Conservation (phyloP, 2,888 invertebrate genomes). For the Galerucella nymphaeae region DNA sequence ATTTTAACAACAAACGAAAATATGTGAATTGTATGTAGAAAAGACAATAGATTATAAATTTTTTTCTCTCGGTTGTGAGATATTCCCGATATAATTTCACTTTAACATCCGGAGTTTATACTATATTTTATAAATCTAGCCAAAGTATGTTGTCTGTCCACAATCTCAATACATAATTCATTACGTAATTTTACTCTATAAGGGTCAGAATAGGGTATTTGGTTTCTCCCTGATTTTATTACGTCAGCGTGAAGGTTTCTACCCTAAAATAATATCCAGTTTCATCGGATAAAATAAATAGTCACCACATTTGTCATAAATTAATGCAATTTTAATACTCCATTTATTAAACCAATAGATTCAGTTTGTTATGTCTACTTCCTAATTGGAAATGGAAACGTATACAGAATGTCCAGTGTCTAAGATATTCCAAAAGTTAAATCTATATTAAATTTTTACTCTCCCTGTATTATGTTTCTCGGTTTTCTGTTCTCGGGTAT, state of each 20-base stretch:
- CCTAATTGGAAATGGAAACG: background rate
- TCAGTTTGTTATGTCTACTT: background rate
- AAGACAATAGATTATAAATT: conserved; percentile 9
- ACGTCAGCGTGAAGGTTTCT: background rate
- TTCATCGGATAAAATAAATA: conserved; percentile 7
- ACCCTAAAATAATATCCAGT: background rate
- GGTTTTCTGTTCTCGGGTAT: background rate
- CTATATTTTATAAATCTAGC: too few relatives aligned
- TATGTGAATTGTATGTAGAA: conserved; percentile 14
- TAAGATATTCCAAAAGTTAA: too few relatives aligned
- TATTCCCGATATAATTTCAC: conserved; percentile 12
- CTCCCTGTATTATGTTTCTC: background rate
- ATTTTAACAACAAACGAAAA: conserved; percentile 40
- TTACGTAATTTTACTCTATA: background rate
- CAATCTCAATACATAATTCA: background rate
- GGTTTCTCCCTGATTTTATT: conserved; percentile 2
- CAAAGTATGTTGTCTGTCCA: too few relatives aligned
- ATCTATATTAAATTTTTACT: background rate
- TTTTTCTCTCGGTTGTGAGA: conserved; percentile 6
- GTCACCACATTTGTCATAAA: conserved; percentile 8
- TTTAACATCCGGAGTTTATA: background rate
- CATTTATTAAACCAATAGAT: conserved; percentile 1
- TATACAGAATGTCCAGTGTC: background rate
- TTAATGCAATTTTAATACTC: background rate
- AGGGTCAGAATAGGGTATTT: background rate